Base-by-base conservation (phyloP, 1,140 invertebrate genomes). In the Patella vulgata region DNA sequence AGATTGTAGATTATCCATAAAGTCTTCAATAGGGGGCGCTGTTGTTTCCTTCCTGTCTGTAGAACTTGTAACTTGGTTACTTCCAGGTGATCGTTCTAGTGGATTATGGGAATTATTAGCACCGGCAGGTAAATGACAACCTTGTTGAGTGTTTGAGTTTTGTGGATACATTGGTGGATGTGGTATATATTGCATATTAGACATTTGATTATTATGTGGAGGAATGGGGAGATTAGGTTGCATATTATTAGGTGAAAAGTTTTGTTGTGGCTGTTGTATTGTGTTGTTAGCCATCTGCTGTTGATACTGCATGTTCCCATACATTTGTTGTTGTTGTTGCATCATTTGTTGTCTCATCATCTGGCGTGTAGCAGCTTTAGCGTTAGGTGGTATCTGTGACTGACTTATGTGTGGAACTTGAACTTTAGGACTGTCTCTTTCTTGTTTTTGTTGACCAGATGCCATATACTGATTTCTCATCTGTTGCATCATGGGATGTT, bases 21-120 rank as follows among this genome's bases (percentile, higher is more conserved):
- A 79, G 47, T 80, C 75, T 58, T 80, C 75, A 40, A 79, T 78
- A 5, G 77, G 73, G 25, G 75, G 78, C 14, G 75, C 71, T 19
- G 70, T 56, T 11, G 67, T 60, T n/a, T 77, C 73, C 51, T 77
- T 75, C 12, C 70, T 53, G 59, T 85, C 84, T 8, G 84, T 85
- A 25, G 82, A 83, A 54, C 83, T 85, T 3, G 81, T 81, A 0
- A 85, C 84, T 58, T 84, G 80, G 66, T 84, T 84, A 61, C 83
- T 84, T 2, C 82, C 82, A 8, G 84, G 84, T 0, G 83, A 85
- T 76, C 80, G 80, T 68, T 80, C 80, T 63, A 76, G 64, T 36
- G 54, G 70, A 52, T 70, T 73, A 30, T 50, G 55, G 25, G 43
- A 62, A 36, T 40, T 36, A 33, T 27, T 54, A 28, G 48, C 33